These are phyloP conservation scores for Crocallis elinguaria DNA, from an alignment of 2,888 invertebrate genomes.

Conservation along the genomic window DNA sequence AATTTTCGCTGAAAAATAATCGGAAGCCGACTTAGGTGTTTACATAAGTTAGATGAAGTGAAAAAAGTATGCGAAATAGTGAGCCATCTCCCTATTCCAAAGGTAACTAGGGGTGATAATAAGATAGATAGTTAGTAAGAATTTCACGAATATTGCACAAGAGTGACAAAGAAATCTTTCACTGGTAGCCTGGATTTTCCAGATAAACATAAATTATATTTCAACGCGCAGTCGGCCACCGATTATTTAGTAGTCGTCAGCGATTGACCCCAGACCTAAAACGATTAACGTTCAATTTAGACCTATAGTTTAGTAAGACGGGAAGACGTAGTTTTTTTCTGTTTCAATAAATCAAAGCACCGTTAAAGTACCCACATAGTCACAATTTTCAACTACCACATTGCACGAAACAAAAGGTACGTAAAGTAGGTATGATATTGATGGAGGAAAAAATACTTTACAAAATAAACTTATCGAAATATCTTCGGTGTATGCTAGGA, in stretches of 20 bases:
- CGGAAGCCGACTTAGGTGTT: too few species aligned
- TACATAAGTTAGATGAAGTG: too few species aligned
- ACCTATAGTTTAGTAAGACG: conserved; percentile 61
- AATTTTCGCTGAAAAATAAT: neutral
- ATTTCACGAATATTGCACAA: too few species aligned
- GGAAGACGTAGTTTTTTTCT: conserved; percentile 68
- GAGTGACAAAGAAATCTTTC: too few species aligned
- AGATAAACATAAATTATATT: too few species aligned
- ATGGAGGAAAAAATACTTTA: conserved; percentile 84
- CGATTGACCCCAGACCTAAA: neutral
- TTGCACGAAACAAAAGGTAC: conserved; percentile 55
- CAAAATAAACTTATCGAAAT: conserved; percentile 85
- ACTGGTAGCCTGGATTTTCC: too few species aligned
- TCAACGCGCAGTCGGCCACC: too few species aligned
- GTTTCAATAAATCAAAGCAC: conserved; percentile 57
- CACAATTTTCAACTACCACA: conserved; percentile 50
- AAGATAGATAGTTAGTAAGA: too few species aligned
- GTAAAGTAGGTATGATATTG: conserved; percentile 82
- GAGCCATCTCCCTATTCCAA: too few species aligned
- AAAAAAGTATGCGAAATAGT: too few species aligned
- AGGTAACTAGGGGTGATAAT: too few species aligned
- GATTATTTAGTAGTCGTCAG: neutral
- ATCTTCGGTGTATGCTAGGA: conserved; percentile 85
- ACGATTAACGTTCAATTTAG: conserved; percentile 43
- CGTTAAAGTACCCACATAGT: conserved; percentile 53